Conservation (phyloP, 2,113 vertebrate species). For the Etia nguti region DNA sequence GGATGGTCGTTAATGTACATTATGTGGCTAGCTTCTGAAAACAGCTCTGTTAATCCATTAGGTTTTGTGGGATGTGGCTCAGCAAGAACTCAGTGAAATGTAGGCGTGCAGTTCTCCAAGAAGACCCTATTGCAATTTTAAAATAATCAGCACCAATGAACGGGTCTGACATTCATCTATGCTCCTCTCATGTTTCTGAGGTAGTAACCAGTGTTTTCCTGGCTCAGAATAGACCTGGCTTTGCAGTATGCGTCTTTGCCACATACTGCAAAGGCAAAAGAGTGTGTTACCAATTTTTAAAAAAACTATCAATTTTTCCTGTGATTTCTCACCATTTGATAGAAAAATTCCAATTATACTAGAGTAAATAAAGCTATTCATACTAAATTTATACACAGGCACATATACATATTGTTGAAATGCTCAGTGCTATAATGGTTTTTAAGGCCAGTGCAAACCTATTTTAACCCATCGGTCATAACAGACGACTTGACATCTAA, state of each 20-base stretch:
- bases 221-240: neutral
- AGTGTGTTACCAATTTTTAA: neutral
- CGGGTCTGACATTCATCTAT: neutral
- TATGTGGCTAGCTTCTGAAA: neutral
- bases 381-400: neutral
- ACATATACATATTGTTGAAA: neutral
- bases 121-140: neutral
- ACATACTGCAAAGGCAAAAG: neutral
- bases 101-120: neutral
- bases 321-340: neutral
- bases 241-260: neutral
- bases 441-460: neutral
- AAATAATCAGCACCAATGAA: neutral
- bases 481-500: neutral
- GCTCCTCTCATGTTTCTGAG: neutral
- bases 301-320: neutral
- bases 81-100: neutral
- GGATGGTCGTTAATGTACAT: constrained; percentile 20
- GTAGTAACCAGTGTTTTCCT: neutral
- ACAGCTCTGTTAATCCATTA: neutral
- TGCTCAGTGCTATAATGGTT: neutral
- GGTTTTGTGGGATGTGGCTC: neutral
- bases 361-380: neutral
- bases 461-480: neutral
- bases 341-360: neutral